A percentile compares a stretch with the other conserved stretches of the same genome.
Evolutionary conservation across 2,888 invertebrate species (phyloP).

Genomic region (Branchipolynoe longqiensis): DNA sequence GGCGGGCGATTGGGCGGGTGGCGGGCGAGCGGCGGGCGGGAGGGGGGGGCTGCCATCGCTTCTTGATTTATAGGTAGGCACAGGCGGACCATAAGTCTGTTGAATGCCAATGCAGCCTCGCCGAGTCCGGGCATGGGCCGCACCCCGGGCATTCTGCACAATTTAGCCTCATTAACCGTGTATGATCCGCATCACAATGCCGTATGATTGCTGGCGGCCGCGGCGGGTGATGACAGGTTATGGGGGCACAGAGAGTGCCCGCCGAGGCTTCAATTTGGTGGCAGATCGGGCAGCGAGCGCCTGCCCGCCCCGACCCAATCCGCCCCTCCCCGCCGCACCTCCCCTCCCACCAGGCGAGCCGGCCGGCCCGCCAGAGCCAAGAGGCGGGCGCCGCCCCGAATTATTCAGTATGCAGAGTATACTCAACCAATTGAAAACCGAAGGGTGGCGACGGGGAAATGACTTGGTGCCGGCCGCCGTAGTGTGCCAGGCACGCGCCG

Average conservation of each 20-base stretch:
- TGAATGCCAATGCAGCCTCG: constrained; percentile 24
- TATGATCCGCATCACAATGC: constrained; percentile 37
- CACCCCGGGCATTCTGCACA: constrained; percentile 29
- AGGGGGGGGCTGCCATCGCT: not conserved
- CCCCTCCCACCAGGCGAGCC: not conserved
- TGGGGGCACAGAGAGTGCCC: not conserved
- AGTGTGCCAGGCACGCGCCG: too few relatives aligned
- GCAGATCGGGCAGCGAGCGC: not conserved
- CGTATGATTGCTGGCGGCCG: not conserved
- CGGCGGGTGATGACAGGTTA: not conserved
- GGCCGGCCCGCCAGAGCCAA: not conserved
- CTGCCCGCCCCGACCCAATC: not conserved
- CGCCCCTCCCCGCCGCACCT: not conserved
- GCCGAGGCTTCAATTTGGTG: not conserved
- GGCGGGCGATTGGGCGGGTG: not conserved
- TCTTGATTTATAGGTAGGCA: constrained; percentile 41
- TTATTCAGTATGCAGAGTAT: constrained; percentile 37
- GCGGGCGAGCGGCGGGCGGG: not conserved
- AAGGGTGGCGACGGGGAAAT: constrained; percentile 10
- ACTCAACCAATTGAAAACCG: constrained; percentile 46
- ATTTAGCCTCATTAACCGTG: constrained; percentile 44
- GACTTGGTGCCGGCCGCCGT: not conserved
- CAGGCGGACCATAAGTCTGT: constrained; percentile 13
- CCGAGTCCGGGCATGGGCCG: constrained; percentile 17
- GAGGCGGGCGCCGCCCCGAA: too few relatives aligned